Evolutionary conservation across 2,113 vertebrate species (phyloP).

Genomic region (Laterallus jamaicensis): DNA sequence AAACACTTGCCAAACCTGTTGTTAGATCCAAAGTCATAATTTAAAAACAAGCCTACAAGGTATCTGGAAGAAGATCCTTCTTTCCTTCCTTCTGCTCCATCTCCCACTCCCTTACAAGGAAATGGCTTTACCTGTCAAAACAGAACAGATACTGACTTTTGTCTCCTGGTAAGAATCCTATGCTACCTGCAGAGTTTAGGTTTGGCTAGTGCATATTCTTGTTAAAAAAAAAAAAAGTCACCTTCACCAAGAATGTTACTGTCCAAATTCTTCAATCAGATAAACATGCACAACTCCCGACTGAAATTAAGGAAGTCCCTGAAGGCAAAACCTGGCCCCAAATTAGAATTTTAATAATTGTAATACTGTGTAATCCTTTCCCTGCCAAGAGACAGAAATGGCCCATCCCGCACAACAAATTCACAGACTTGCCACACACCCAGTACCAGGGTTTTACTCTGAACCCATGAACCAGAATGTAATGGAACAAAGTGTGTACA

Average conservation of each 20-base stretch:
- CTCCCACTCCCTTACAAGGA: constrained; percentile 45
- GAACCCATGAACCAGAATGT: neutral
- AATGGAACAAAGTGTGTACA: neutral
- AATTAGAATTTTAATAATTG: constrained; percentile 52
- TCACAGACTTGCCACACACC: neutral
- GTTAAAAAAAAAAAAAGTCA: neutral
- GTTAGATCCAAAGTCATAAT: constrained; percentile 78
- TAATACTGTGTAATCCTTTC: constrained; percentile 4
- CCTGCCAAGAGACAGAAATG: constrained; percentile 29
- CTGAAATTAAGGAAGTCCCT: constrained; percentile 56
- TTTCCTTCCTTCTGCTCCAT: constrained; percentile 52
- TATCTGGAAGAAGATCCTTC: constrained; percentile 70
- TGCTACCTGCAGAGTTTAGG: neutral
- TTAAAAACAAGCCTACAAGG: constrained; percentile 78
- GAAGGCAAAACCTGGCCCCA: constrained; percentile 35
- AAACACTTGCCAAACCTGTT: constrained; percentile 78
- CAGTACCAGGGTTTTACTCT: neutral
- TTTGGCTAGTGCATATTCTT: neutral
- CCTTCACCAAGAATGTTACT: neutral
- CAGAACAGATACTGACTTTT: constrained; percentile 16
- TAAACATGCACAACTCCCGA: neutral
- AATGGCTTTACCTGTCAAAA: constrained; percentile 44
- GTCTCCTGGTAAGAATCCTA: constrained; percentile 16
- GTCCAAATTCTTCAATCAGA: constrained; percentile 48
- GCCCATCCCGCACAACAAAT: neutral